These are phyloP conservation scores for Sula dactylatra DNA, from an alignment of 2,113 vertebrate species.

Conservation along the genomic window DNA sequence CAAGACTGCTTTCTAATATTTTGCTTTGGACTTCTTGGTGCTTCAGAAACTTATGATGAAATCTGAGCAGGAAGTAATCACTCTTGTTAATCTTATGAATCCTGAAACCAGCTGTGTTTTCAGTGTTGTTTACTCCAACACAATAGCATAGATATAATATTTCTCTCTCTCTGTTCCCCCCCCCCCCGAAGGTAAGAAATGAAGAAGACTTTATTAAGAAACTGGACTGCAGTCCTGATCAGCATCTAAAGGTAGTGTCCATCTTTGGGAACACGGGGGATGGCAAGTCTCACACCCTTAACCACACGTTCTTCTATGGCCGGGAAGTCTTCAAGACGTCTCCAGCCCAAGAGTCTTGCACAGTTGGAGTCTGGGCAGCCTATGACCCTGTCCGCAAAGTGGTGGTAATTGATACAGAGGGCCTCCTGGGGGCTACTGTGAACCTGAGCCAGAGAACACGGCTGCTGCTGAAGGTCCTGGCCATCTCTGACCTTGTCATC, in stretches of 20 bases:
- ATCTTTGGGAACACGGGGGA: slow-evolving; percentile 99
- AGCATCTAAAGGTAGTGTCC: slow-evolving; percentile 96
- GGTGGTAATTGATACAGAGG: slow-evolving; percentile 94
- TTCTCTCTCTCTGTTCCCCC: too few species aligned
- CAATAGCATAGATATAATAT: background rate
- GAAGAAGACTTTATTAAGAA: slow-evolving; percentile 91
- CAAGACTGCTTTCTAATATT: background rate
- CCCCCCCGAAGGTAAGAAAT: slow-evolving; percentile 88
- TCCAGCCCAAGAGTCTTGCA: slow-evolving; percentile 96
- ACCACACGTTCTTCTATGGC: slow-evolving; percentile 96
- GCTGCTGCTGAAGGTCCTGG: slow-evolving; percentile 94
- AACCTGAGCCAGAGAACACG: slow-evolving; percentile 95
- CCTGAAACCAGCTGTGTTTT: background rate
- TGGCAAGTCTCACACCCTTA: slow-evolving; percentile 97
- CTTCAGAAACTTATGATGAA: background rate
- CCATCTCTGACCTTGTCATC: slow-evolving; percentile 94
- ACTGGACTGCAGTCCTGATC: slow-evolving; percentile 87
- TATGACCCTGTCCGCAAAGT: slow-evolving; percentile 91
- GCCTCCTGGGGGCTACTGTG: slow-evolving; percentile 91
- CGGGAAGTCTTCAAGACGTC: slow-evolving; percentile 97
- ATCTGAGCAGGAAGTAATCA: background rate
- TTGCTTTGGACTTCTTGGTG: background rate
- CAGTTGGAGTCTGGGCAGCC: slow-evolving; percentile 95
- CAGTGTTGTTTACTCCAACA: background rate
- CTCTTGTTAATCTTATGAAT: background rate